Base-by-base conservation (phyloP, 2,888 invertebrate species). In the Mesorhabditis sp. region DNA sequence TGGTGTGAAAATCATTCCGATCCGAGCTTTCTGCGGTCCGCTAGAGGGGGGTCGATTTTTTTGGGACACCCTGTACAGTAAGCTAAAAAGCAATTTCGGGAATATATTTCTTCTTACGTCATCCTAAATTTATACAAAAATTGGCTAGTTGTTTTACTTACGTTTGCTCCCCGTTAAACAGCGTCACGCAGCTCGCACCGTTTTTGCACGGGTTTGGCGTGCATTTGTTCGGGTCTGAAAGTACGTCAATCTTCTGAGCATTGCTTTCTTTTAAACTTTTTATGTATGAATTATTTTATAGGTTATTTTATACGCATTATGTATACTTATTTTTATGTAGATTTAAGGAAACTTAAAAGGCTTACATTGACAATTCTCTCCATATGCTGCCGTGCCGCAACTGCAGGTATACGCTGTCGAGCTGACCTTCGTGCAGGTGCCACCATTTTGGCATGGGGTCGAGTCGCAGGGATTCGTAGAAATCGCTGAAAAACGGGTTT, bases 401-500 rank as follows among this genome's bases (percentile, higher is more conserved):
- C 10, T 13, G 2, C 58, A 50, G 7, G 58, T 50, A n/a, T 13
- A 50, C n/a, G 58, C 7, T 10, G 10, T n/a, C 2, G 58, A 50
- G n/a, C 58, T 50, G 7, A 74, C 2, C 45, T 70, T 7, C 44
- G 41, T 28, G 65, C 74, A 76, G 0, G 73, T 75, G 42, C 72
- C 76, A 10, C 74, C 74, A 62, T 74, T 71, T 4, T 45, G n/a
- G 62, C 76, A 76, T 4, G n/a, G 4, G 62, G 69, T 70, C 4
- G 67, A 67, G 5, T 67, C 43, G 45, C 72, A 74, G 0, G 73
- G 72, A 63, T 72, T 43, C 43, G 65, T 13, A n/a, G 65, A 15
- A 50, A 50, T 50, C 10, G 58, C 58, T 50, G n/a, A n/a, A 50
- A 28, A 28, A 28, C 28, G 28, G 28, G 2, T 28, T 28, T 28